Evolutionary conservation across 2,888 invertebrate genomes (phyloP).

Genomic region (Chalcis sispes): DNA sequence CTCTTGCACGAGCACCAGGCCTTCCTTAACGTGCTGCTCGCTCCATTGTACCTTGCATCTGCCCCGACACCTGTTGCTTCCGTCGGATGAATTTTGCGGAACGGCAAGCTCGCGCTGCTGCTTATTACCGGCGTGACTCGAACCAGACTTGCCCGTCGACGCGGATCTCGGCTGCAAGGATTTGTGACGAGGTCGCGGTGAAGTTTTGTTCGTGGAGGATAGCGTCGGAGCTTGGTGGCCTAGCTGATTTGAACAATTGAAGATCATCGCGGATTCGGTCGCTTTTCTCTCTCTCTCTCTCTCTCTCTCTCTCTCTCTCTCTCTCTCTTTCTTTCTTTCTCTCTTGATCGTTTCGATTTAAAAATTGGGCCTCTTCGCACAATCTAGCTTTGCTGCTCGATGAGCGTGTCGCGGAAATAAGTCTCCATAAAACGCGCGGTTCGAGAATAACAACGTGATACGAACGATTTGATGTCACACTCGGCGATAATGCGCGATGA

Average conservation of each 20-base stretch:
- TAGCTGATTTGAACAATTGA: conserved; percentile 64
- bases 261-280: conserved; percentile 63
- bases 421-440: background rate
- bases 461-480: no score
- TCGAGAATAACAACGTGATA: no score
- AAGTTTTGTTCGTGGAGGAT: conserved; percentile 72
- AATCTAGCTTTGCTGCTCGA: background rate
- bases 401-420: background rate
- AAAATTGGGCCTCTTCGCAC: no score
- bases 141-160: conserved; percentile 16
- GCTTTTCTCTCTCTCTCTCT: background rate
- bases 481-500: no score
- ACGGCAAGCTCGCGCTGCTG: conserved; percentile 35
- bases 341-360: no score
- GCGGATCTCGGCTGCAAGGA: background rate
- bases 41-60: conserved; percentile 76
- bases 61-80: conserved; percentile 66
- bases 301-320: no score
- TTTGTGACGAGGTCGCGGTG: conserved; percentile 68
- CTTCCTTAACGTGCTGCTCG: conserved; percentile 77
- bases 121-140: conserved; percentile 61
- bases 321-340: background rate
- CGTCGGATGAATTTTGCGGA: background rate
- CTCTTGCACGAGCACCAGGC: conserved; percentile 76
- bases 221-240: conserved; percentile 71